These are phyloP conservation scores for Bryconaethiops microstoma DNA, from an alignment of 2,797 vertebrate species.

Conservation along the genomic window DNA sequence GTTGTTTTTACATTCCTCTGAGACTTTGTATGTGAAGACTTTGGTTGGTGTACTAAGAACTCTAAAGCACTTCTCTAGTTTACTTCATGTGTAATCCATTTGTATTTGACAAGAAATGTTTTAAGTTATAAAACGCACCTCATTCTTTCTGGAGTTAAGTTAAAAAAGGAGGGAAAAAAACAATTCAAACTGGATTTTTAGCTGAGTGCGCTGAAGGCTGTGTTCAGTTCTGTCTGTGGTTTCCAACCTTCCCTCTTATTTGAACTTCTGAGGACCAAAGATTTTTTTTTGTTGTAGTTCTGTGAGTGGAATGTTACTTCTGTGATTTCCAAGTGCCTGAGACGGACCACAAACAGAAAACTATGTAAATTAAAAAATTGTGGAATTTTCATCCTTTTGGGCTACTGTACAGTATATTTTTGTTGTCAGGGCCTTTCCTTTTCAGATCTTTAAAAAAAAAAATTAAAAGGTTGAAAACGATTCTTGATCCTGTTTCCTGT, in stretches of 20 bases:
- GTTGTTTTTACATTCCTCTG: conserved; percentile 52
- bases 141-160: conserved; percentile 13
- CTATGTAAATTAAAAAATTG: conserved; percentile 63
- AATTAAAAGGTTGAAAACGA: conserved; percentile 51
- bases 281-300: conserved; percentile 59
- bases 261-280: conserved; percentile 69
- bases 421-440: conserved; percentile 67
- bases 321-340: conserved; percentile 75
- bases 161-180: not conserved
- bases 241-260: conserved; percentile 60
- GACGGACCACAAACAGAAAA: conserved; percentile 58
- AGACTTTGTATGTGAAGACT: conserved; percentile 47
- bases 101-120: conserved; percentile 64
- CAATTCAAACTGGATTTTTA: not conserved
- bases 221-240: conserved; percentile 72
- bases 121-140: conserved; percentile 58
- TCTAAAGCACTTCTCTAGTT: conserved; percentile 48
- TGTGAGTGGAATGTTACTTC: conserved; percentile 65
- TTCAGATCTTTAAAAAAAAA: conserved; percentile 67
- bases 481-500: conserved; percentile 54
- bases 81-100: conserved; percentile 38
- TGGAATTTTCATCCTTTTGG: conserved; percentile 63
- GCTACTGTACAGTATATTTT: conserved; percentile 66
- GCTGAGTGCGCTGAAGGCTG: conserved; percentile 48
- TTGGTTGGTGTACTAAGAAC: conserved; percentile 39